Base-by-base conservation (phyloP, 2,113 vertebrate species). In the Calypte anna region DNA sequence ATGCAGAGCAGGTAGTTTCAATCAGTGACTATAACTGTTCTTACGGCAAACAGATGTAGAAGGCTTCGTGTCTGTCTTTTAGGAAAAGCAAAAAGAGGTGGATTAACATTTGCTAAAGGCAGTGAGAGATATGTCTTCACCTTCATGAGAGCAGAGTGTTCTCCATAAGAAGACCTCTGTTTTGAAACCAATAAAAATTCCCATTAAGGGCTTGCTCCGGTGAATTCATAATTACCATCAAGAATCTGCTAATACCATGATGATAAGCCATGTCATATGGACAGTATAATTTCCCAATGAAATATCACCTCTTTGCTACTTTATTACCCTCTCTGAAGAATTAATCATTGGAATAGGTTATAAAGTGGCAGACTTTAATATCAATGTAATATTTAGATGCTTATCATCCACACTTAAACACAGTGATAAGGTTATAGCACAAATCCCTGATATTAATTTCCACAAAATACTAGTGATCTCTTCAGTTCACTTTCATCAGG, bases 301-400 rank as follows among this genome's bases (percentile, higher is more conserved):
- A 94, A 82, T 38, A 94, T 28, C 74, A 88, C 6, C 40, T 57
- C 54, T 91, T 86, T 87, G 64, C 38, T 89, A 85, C 22, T 95
- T 89, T 96, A 90, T 96, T 97, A 64, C 44, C n/a, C 18, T 82
- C 6, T 48, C 7, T 48, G 80, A 90, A 77, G 91, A 94, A 94
- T 79, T 92, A 90, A 77, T 91, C 69, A 64, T 33, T 61, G 54
- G 48, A 85, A 92, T 30, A 44, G 25, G 14, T 81, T 91, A 88
- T 82, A 88, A 84, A 90, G 81, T 90, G 70, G 30, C 69, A 88
- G 48, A 46, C 28, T 91, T 48, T 72, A 43, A 76, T 91, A 88
- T 88, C 63, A 73, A 43, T 61, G 20, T 69, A 58, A 64, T 91
- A 74, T 87, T 90, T 88, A 91, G 55, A 23, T 69, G 31, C 8